Evolutionary conservation across 2,888 invertebrate species (phyloP).

Genomic region (Pegoplata infirma): DNA sequence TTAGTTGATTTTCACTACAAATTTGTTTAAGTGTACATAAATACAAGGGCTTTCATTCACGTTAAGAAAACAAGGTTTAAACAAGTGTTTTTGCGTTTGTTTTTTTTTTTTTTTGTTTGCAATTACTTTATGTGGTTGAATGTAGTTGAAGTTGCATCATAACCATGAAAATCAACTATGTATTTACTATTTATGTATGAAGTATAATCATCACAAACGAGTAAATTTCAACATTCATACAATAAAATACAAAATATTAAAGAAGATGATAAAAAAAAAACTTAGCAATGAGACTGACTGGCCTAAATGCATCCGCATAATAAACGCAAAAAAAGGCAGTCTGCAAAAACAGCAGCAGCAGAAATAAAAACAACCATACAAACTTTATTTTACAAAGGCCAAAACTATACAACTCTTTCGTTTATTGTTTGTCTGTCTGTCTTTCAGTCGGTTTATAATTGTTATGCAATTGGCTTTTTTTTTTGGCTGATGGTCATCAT

Average conservation of each 20-base stretch:
- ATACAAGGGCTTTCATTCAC: neutral
- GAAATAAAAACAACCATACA: too few species aligned
- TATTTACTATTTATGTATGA: too few species aligned
- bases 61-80: constrained; percentile 9
- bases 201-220: neutral
- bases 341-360: neutral
- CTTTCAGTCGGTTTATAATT: neutral
- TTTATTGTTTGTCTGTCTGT: neutral
- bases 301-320: constrained; percentile 51
- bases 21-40: neutral
- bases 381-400: constrained; percentile 20
- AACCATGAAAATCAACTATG: constrained; percentile 36
- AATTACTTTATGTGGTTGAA: neutral
- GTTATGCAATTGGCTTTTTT: neutral
- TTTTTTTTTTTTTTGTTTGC: neutral
- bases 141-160: constrained; percentile 29
- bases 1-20: neutral
- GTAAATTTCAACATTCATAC: neutral
- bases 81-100: neutral
- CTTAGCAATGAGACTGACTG: neutral
- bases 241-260: neutral
- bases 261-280: constrained; percentile 7
- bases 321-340: constrained; percentile 10
- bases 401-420: constrained; percentile 1
- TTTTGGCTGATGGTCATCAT: constrained; percentile 24